Base-by-base conservation (phyloP, 1,140 invertebrate genomes). In the Bombus confusus region DNA sequence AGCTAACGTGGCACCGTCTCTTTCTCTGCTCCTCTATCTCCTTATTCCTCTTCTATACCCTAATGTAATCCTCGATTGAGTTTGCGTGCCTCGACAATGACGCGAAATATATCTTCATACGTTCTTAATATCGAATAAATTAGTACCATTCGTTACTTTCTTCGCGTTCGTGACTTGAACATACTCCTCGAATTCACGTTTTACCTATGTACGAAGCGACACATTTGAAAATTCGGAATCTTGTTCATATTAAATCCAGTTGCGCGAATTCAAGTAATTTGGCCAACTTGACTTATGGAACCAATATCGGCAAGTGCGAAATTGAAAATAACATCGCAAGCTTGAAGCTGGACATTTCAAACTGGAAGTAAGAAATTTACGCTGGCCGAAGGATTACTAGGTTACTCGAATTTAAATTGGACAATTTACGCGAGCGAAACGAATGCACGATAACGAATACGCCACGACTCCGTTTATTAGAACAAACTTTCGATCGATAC, bases 51-150 rank as follows among this genome's bases (percentile, higher is more conserved):
- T 72, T 84, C 74, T 73, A 81, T 90, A 86, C 79, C 89, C 87
- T 57, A 39, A 68, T 72, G 73, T 83, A 86, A 90, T 69, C 84
- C 79, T 64, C 64, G 81, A 86, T 75, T 83, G 69, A 86, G 78
- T 78, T 85, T 76, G 82, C 73, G 77, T 82, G 82, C 87, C 87
- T 84, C 87, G 80, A 78, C 80, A 74, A 79, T 57, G 64, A 80
- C 31, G 10, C 34, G 47, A 31, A n/a, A 80, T 72, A 41, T 28
- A 41, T 22, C 13, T 77, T 28, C 25, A 15, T 37, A 28, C 47
- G 22, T 37, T 13, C 73, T 52, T 9, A 22, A 34, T 52, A 47
- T 52, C n/a, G n/a, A 47, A 31, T 22, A 31, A 31, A 73, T 73
- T 34, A 43, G 18, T 13, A 22, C n/a, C n/a, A 18, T 28, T 74